These are phyloP conservation scores for Drosophila orosa DNA, from an alignment of 1,140 invertebrate species.

Conservation along the genomic window DNA sequence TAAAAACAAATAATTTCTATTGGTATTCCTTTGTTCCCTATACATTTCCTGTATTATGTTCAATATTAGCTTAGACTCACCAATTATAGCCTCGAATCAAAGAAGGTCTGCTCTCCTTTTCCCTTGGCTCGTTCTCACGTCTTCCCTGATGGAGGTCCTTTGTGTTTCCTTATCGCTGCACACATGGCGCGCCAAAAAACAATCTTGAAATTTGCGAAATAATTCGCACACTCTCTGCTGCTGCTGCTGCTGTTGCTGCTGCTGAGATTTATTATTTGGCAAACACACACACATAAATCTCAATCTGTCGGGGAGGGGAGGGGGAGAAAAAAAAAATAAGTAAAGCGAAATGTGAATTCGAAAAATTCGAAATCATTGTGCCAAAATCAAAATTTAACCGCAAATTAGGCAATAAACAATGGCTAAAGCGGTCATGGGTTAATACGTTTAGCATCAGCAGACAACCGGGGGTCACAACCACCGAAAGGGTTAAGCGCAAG, in stretches of 20 bases:
- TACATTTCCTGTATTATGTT: no score
- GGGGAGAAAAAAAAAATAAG: background rate
- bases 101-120: conserved; percentile 8
- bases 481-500: conserved; percentile 29
- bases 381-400: conserved; percentile 72
- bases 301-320: conserved; percentile 56
- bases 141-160: conserved; percentile 13
- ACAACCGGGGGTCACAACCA: conserved; percentile 43
- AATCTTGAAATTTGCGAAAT: conserved; percentile 21
- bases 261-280: conserved; percentile 59
- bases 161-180: conserved; percentile 56
- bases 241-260: no score
- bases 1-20: background rate
- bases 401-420: conserved; percentile 80
- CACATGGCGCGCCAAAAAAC: conserved; percentile 51
- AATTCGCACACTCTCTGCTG: conserved; percentile 62
- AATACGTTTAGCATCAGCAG: conserved; percentile 75
- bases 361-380: conserved; percentile 63
- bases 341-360: conserved; percentile 5
- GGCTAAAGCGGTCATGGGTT: conserved; percentile 78
- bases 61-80: background rate
- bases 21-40: background rate
- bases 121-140: conserved; percentile 30
- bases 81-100: background rate
- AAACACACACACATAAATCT: conserved; percentile 71